Evolutionary conservation across 2,797 vertebrate genomes (phyloP).

Genomic region (Threskiornis aethiopicus): DNA sequence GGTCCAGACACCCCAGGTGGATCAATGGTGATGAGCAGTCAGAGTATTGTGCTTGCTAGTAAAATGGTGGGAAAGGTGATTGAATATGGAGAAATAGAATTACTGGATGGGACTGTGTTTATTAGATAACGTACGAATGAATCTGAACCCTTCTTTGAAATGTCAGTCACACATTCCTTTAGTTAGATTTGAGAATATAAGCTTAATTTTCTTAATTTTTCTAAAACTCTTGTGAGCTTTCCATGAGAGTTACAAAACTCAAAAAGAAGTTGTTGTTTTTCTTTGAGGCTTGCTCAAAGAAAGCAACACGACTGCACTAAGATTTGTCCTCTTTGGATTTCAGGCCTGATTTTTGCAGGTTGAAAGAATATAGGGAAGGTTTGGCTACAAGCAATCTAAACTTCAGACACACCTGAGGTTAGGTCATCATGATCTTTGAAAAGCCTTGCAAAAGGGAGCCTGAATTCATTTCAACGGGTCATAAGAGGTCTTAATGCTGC

Average conservation of each 20-base stretch:
- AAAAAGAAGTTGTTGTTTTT: background rate
- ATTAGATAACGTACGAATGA: background rate
- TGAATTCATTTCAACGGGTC: background rate
- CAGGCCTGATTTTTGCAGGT: background rate
- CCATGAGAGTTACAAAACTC: background rate
- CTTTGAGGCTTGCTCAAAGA: background rate
- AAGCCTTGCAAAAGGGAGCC: background rate
- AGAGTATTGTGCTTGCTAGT: background rate
- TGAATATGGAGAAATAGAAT: background rate
- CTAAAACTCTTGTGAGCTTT: background rate
- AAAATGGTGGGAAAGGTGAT: background rate
- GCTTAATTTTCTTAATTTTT: background rate
- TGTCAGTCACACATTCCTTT: background rate
- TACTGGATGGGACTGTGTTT: background rate
- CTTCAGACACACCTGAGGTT: background rate
- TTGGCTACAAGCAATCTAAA: background rate
- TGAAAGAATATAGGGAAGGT: background rate
- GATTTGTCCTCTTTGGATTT: background rate
- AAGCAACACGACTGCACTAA: background rate
- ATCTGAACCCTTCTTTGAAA: background rate
- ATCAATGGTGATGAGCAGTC: background rate
- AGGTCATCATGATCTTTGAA: background rate
- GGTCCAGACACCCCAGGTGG: background rate
- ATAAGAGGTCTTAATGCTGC: background rate
- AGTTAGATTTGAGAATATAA: background rate